phyloP scores from a whole-genome alignment of 2,888 invertebrate genomes.

The Agrotis segetum region DNA sequence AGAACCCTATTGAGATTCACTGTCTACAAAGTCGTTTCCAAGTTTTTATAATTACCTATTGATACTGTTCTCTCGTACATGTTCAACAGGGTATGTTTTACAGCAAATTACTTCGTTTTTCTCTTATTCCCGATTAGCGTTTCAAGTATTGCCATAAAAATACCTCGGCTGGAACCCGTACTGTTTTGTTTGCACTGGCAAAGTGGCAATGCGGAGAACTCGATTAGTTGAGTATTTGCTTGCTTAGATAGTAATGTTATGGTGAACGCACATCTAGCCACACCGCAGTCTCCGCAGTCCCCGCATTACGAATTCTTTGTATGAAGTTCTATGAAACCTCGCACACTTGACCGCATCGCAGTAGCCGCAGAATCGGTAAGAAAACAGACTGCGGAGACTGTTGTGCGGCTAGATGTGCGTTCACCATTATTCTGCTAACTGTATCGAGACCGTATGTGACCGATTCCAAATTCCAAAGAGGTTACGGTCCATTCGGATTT shows the following conservation, averaged over 20 bases:
- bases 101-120: constrained; percentile 24
- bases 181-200: background rate
- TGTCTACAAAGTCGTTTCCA: background rate
- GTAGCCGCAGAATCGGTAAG: too few relatives aligned
- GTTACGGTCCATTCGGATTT: background rate
- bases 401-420: too few relatives aligned
- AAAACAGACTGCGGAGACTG: too few relatives aligned
- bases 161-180: constrained; percentile 2
- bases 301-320: too few relatives aligned
- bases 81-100: constrained; percentile 14
- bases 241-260: constrained; percentile 7
- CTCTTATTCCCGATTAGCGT: constrained; percentile 26
- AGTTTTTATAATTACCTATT: background rate
- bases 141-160: constrained; percentile 41
- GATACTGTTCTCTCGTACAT: constrained; percentile 8
- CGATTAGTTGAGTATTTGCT: constrained; percentile 12
- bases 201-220: constrained; percentile 25
- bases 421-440: constrained; percentile 36
- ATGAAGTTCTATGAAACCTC: too few relatives aligned
- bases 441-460: constrained; percentile 10
- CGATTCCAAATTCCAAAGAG: constrained; percentile 12
- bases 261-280: too few relatives aligned
- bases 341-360: too few relatives aligned
- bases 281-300: too few relatives aligned
- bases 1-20: too few relatives aligned